A percentile compares a stretch with the other conserved stretches of the same genome.
Conservation (phyloP, 2,797 vertebrate species). For the Trachurus trachurus region DNA sequence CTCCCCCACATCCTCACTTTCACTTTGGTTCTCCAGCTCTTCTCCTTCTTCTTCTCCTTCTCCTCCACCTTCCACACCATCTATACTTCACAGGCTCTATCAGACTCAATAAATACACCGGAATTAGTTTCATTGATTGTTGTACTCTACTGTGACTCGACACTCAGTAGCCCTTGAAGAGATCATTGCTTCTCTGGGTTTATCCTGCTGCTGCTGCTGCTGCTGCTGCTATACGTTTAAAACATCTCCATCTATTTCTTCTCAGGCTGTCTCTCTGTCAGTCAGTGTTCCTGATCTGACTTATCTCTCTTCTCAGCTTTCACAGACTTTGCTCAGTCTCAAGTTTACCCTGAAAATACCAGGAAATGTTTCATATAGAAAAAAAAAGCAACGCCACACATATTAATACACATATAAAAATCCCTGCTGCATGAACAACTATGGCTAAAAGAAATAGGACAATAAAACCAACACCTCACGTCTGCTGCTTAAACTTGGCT, state of each 20-base stretch:
- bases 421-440: not conserved
- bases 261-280: slow-evolving; percentile 6
- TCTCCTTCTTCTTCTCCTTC: slow-evolving; percentile 24
- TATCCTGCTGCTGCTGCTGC: slow-evolving; percentile 5
- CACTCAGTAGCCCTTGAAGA: slow-evolving; percentile 31
- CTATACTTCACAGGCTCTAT: slow-evolving; percentile 51
- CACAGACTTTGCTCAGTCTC: not conserved
- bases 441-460: slow-evolving; percentile 1
- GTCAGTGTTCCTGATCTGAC: not conserved
- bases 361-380: not conserved
- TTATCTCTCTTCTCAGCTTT: slow-evolving; percentile 3
- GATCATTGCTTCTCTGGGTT: slow-evolving; percentile 36
- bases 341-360: not conserved
- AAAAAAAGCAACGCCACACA: not conserved
- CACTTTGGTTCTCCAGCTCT: slow-evolving; percentile 21
- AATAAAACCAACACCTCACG: not conserved
- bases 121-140: slow-evolving; percentile 67
- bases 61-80: slow-evolving; percentile 29
- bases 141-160: slow-evolving; percentile 37
- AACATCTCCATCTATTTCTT: slow-evolving; percentile 40
- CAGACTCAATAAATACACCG: slow-evolving; percentile 58
- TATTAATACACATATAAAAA: not conserved
- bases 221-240: slow-evolving; percentile 6
- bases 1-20: slow-evolving; percentile 24
- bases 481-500: not conserved